Evolutionary conservation across 2,113 vertebrate genomes (phyloP).

Genomic region (Vimba vimba): DNA sequence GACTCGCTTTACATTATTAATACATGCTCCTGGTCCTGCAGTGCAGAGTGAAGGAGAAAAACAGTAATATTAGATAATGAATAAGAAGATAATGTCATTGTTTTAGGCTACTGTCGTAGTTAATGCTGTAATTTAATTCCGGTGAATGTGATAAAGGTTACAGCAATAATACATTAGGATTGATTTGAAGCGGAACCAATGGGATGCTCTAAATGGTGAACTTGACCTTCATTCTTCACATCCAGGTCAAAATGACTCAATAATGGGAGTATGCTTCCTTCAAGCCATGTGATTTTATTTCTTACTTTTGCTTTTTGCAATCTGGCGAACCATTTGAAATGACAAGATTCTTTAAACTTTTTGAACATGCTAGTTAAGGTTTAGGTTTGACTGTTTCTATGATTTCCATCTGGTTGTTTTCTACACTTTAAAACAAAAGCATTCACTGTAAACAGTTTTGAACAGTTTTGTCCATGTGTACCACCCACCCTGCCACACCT

Average conservation of each 20-base stretch:
- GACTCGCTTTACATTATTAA: background rate
- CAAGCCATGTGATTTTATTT: background rate
- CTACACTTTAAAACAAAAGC: too few species aligned
- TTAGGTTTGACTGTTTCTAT: too few species aligned
- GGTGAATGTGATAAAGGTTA: background rate
- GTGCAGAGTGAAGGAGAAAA: background rate
- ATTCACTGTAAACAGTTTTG: too few species aligned
- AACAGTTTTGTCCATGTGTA: too few species aligned
- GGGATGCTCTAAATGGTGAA: background rate
- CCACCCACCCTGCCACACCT: too few species aligned
- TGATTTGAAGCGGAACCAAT: background rate
- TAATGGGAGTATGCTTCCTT: constrained; percentile 6
- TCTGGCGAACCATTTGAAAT: too few species aligned
- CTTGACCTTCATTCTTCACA: background rate
- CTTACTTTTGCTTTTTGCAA: too few species aligned
- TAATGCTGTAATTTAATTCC: background rate
- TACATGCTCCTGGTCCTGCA: background rate
- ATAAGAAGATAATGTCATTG: background rate
- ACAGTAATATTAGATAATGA: background rate
- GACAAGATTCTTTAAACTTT: too few species aligned
- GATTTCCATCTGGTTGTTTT: too few species aligned
- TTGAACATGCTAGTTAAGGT: too few species aligned
- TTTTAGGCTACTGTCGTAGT: background rate
- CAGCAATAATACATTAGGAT: background rate
- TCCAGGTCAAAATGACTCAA: background rate